Evolutionary conservation across 1,140 invertebrate species (phyloP).

Genomic region (Cyphomyrmex costatus): DNA sequence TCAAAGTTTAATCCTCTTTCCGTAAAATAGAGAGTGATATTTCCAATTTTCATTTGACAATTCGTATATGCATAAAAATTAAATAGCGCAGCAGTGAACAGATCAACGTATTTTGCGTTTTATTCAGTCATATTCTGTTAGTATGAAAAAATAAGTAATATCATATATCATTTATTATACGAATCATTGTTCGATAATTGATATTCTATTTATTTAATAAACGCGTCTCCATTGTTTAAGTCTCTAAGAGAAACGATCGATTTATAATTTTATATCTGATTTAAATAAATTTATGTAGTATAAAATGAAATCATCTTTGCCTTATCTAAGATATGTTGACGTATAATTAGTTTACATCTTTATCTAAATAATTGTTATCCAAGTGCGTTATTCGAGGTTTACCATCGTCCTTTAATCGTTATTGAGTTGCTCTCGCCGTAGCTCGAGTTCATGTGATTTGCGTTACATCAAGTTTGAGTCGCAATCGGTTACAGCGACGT

Average conservation of each 20-base stretch:
- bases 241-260: no score
- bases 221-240: background rate
- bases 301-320: no score
- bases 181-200: background rate
- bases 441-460: constrained; percentile 18
- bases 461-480: background rate
- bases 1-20: constrained; percentile 41
- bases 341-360: no score
- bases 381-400: no score
- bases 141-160: constrained; percentile 25
- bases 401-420: background rate
- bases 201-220: background rate
- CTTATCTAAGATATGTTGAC: no score
- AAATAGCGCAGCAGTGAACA: constrained; percentile 5
- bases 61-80: constrained; percentile 42
- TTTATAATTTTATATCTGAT: no score
- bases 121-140: constrained; percentile 20
- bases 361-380: no score
- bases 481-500: constrained; percentile 23
- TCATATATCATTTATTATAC: background rate
- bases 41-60: constrained; percentile 50
- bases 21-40: constrained; percentile 41
- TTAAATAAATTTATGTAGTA: no score
- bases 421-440: background rate
- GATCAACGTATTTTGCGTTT: constrained; percentile 15